Conservation (phyloP, 1,140 invertebrate species). For the Sweltsa coloradensis region DNA sequence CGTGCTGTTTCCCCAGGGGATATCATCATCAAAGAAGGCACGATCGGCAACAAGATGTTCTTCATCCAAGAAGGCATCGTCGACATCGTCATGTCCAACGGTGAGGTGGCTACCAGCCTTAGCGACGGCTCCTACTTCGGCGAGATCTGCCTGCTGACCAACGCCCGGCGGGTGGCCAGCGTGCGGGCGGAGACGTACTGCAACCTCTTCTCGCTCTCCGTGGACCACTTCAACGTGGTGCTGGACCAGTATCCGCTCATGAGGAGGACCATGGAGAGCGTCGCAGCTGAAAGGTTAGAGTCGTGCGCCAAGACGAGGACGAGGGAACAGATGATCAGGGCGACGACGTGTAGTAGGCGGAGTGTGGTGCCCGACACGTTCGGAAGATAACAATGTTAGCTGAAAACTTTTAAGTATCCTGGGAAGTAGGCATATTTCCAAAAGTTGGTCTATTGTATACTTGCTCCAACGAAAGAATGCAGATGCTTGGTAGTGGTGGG, state of each 20-base stretch:
- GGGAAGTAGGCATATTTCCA: too few relatives aligned
- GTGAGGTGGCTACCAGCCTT: conserved; percentile 93
- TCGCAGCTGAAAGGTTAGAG: conserved; percentile 83
- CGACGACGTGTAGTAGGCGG: too few relatives aligned
- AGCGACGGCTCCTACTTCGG: conserved; percentile 98
- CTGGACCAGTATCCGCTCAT: conserved; percentile 96
- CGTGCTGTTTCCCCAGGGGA: conserved; percentile 59
- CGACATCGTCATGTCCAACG: conserved; percentile 93
- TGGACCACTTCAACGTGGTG: conserved; percentile 95
- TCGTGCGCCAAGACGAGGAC: too few relatives aligned
- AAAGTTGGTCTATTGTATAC: too few relatives aligned
- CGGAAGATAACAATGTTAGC: too few relatives aligned
- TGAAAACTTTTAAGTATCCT: too few relatives aligned
- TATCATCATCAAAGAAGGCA: conserved; percentile 96
- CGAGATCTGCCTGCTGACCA: conserved; percentile 91
- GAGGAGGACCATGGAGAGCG: conserved; percentile 96
- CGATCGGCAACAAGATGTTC: conserved; percentile 97
- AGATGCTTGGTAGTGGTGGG: too few relatives aligned
- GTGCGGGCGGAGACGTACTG: conserved; percentile 97
- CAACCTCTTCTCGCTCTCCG: conserved; percentile 94
- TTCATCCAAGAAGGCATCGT: conserved; percentile 99
- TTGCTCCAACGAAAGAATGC: too few relatives aligned
- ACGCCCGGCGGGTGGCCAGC: conserved; percentile 87
- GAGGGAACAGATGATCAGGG: too few relatives aligned
- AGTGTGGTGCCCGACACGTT: too few relatives aligned